phyloP scores from a whole-genome alignment of 2,888 invertebrate genomes.

The Leptarthrus brevirostris region DNA sequence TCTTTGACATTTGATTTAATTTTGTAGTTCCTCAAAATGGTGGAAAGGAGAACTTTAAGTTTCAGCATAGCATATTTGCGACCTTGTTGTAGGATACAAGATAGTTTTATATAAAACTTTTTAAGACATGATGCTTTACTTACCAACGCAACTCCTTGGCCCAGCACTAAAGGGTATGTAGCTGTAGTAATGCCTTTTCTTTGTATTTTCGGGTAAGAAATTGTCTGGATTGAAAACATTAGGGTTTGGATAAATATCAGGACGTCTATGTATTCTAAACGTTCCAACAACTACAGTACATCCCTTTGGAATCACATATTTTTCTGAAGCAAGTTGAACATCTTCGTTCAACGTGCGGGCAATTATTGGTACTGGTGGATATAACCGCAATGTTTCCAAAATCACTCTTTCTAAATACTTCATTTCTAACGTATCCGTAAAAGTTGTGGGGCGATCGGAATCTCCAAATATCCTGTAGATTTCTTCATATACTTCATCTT shows the following conservation, averaged over 20 bases:
- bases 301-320: constrained; percentile 76
- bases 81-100: too few species aligned
- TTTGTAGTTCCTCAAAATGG: constrained; percentile 76
- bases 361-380: constrained; percentile 83
- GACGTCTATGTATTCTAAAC: constrained; percentile 75
- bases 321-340: constrained; percentile 72
- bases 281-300: constrained; percentile 76
- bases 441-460: constrained; percentile 80
- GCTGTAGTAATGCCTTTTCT: constrained; percentile 81
- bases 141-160: constrained; percentile 82
- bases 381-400: constrained; percentile 80
- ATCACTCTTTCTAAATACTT: constrained; percentile 84
- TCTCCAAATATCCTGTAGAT: constrained; percentile 82
- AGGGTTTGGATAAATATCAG: constrained; percentile 76
- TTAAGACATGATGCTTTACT: not conserved
- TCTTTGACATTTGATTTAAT: constrained; percentile 74
- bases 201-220: constrained; percentile 80
- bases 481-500: constrained; percentile 79
- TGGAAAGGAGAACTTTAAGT: constrained; percentile 78
- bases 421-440: constrained; percentile 82
- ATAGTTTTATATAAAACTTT: too few species aligned
- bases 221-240: constrained; percentile 82
- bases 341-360: constrained; percentile 78
- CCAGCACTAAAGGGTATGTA: constrained; percentile 86
- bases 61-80: constrained; percentile 85